phyloP scores from a whole-genome alignment of 2,888 invertebrate species.

The Drosophila vallismaia region DNA sequence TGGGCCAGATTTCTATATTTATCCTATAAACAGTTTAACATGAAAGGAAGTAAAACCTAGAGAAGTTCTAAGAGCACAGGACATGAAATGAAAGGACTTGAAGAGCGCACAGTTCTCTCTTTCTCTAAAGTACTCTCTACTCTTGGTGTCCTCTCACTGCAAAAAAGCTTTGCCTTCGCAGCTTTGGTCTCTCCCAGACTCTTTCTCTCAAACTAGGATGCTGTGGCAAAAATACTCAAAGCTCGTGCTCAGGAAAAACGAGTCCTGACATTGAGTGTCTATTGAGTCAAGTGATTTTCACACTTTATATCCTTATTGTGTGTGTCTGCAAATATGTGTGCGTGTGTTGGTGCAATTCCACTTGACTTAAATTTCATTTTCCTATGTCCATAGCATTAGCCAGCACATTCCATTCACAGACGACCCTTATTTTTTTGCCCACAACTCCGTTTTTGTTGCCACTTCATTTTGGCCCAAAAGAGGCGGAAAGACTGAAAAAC shows the following conservation, averaged over 20 bases:
- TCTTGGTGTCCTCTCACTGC: conserved; percentile 7
- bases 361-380: conserved; percentile 41
- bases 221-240: conserved; percentile 7
- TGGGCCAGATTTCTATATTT: conserved; percentile 21
- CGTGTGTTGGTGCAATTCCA: conserved; percentile 38
- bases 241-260: conserved; percentile 24
- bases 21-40: conserved; percentile 6
- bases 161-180: conserved; percentile 16
- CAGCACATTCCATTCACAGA: conserved; percentile 50
- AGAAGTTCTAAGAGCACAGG: conserved; percentile 14
- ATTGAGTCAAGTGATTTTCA: conserved; percentile 65
- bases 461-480: conserved; percentile 57
- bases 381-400: conserved; percentile 61
- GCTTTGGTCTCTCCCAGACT: conserved; percentile 9
- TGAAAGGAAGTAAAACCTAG: background rate
- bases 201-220: conserved; percentile 22
- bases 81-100: background rate
- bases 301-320: conserved; percentile 61
- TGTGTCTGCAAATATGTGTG: conserved; percentile 21
- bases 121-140: background rate
- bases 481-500: conserved; percentile 1
- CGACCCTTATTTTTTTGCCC: conserved; percentile 12
- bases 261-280: conserved; percentile 60
- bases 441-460: conserved; percentile 45
- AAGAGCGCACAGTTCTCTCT: conserved; percentile 12